A percentile compares a stretch with the other conserved stretches of the same genome.
Conservation (phyloP, 1,140 invertebrate species). For the Uloborus diversus region DNA sequence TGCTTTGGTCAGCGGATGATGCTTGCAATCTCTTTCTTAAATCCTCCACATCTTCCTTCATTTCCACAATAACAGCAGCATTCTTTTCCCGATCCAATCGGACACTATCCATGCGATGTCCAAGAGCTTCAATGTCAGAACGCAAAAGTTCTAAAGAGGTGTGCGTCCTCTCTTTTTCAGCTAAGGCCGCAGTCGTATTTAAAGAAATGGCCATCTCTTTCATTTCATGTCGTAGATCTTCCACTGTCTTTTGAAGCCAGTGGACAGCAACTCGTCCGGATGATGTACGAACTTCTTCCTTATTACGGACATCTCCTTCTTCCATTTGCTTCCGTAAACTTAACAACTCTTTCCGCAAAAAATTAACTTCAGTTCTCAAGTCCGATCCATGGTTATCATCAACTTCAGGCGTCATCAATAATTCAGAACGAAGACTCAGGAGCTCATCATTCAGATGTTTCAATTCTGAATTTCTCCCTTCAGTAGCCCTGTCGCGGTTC, state of each 20-base stretch:
- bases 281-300: slow-evolving; percentile 6
- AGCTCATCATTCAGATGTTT: not conserved
- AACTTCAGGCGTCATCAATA: not conserved
- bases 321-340: slow-evolving; percentile 30
- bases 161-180: slow-evolving; percentile 20
- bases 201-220: slow-evolving; percentile 50
- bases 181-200: slow-evolving; percentile 43
- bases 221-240: slow-evolving; percentile 47
- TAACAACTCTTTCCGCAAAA: slow-evolving; percentile 22
- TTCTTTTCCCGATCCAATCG: slow-evolving; percentile 20
- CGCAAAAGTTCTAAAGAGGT: slow-evolving; percentile 16
- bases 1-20: slow-evolving; percentile 2
- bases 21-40: slow-evolving; percentile 28
- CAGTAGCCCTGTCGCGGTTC: slow-evolving; percentile 1
- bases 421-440: not conserved
- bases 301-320: slow-evolving; percentile 1
- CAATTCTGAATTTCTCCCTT: not conserved
- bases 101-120: slow-evolving; percentile 27
- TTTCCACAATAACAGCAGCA: slow-evolving; percentile 18
- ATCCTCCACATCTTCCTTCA: slow-evolving; percentile 42
- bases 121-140: slow-evolving; percentile 33
- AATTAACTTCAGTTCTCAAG: not conserved
- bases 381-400: not conserved
- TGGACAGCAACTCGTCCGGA: slow-evolving; percentile 25
- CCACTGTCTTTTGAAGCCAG: slow-evolving; percentile 55